phyloP scores from a whole-genome alignment of 2,113 vertebrate species.

The Poecile atricapillus region DNA sequence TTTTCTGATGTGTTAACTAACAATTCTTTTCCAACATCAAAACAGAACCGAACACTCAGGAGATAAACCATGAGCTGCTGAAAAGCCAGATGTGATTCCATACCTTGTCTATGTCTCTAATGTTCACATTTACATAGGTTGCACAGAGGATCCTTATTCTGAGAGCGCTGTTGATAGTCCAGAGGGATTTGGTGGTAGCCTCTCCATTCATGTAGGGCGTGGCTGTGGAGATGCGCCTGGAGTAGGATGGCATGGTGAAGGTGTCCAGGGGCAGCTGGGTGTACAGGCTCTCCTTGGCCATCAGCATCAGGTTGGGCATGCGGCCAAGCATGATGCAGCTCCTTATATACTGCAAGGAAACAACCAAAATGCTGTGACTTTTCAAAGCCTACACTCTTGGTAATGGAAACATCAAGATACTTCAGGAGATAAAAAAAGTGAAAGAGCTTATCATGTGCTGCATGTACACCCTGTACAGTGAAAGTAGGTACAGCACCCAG shows the following conservation, averaged over 20 bases:
- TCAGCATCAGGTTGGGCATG: conserved; percentile 97
- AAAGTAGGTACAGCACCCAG: not conserved
- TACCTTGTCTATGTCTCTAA: conserved; percentile 98
- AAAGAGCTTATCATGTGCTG: not conserved
- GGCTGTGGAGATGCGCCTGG: conserved; percentile 94
- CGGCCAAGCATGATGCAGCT: conserved; percentile 97
- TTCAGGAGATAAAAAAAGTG: not conserved
- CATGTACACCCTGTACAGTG: not conserved
- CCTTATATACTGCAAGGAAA: conserved; percentile 86
- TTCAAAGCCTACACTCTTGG: not conserved
- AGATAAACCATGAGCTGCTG: not conserved
- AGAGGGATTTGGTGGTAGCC: conserved; percentile 90
- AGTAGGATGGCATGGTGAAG: conserved; percentile 96
- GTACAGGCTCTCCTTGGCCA: conserved; percentile 97
- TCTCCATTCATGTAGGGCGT: conserved; percentile 98
- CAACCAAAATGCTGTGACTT: not conserved
- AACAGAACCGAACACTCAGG: not conserved
- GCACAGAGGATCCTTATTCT: conserved; percentile 94
- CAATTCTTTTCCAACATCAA: not conserved
- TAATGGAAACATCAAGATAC: not conserved
- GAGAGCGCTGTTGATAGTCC: conserved; percentile 87
- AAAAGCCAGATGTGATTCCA: not conserved
- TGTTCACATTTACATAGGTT: conserved; percentile 98
- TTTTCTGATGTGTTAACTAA: not conserved
- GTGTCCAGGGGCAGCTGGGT: conserved; percentile 90